phyloP scores from a whole-genome alignment of 92 coral and sea anemone genomes.

The Palythoa heliodiscus region DNA sequence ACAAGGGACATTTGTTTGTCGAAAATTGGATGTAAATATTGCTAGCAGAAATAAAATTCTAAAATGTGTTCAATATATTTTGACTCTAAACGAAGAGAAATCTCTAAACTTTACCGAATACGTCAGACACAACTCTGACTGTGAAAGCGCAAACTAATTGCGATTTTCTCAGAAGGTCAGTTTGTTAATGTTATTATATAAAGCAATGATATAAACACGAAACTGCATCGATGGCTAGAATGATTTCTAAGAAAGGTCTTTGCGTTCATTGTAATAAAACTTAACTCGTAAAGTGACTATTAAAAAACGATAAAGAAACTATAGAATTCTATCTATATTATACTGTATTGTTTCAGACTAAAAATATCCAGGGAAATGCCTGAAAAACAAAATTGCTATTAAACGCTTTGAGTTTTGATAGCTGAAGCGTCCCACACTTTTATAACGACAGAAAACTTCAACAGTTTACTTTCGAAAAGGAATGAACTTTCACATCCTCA shows the following conservation, averaged over 20 bases:
- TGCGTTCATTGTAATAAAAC: neutral
- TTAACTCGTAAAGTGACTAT: neutral
- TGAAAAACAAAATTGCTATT: neutral
- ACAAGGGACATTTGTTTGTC: neutral
- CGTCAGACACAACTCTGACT: neutral
- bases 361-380: neutral
- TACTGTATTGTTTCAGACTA: neutral
- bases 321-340: neutral
- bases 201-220: constrained; percentile 43
- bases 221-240: constrained; percentile 5
- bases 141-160: neutral
- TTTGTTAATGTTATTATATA: neutral
- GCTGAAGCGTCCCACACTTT: neutral
- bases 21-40: neutral
- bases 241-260: constrained; percentile 6
- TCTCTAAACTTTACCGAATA: neutral
- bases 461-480: too few species aligned
- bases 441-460: too few species aligned
- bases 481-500: neutral
- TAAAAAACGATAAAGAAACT: neutral
- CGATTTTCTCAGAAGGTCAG: neutral
- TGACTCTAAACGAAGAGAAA: neutral
- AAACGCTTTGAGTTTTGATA: neutral
- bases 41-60: neutral
- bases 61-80: neutral